These are phyloP conservation scores for Drosophila silvestris DNA, from an alignment of 2,888 invertebrate genomes.

Conservation along the genomic window DNA sequence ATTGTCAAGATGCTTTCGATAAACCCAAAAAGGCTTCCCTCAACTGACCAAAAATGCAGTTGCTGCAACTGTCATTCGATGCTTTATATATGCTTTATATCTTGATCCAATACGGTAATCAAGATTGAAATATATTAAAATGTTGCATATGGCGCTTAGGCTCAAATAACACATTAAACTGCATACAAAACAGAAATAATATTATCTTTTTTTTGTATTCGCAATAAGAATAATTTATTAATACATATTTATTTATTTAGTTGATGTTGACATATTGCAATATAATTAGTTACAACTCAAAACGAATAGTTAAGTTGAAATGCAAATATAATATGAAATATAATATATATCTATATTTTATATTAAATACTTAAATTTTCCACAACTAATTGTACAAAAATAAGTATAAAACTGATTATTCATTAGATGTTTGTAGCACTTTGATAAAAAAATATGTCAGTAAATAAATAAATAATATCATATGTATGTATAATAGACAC, in stretches of 20 bases:
- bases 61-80: slow-evolving; percentile 22
- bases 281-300: neutral
- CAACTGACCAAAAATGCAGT: slow-evolving; percentile 3
- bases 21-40: neutral
- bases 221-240: neutral
- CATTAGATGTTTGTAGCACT: neutral
- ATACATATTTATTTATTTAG: neutral
- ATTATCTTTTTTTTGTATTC: neutral
- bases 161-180: neutral
- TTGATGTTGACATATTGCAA: neutral
- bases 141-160: neutral
- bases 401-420: neutral
- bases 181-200: neutral
- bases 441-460: neutral
- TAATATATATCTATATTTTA: neutral
- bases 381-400: neutral
- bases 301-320: neutral
- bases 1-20: slow-evolving; percentile 49
- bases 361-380: neutral
- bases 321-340: neutral
- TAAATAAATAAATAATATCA: neutral
- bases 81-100: neutral
- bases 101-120: neutral
- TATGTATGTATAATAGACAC: neutral
- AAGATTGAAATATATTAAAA: neutral